Percentiles rank a stretch among this genome's conserved stretches.
Conservation (phyloP, 2,888 invertebrate genomes). For the Brenthis ino region DNA sequence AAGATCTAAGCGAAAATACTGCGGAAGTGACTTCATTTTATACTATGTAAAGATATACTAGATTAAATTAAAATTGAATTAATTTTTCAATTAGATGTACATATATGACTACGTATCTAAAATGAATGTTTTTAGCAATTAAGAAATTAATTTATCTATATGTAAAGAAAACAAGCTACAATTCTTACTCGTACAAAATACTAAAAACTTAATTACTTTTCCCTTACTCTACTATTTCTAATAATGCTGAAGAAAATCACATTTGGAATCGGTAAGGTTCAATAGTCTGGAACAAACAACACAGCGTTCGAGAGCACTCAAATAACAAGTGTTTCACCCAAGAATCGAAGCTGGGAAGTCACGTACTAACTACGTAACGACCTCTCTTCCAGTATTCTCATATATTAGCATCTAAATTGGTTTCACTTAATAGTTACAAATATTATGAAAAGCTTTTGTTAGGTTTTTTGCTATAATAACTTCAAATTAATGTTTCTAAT, state of each 20-base stretch:
- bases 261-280: conserved; percentile 8
- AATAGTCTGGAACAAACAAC: conserved; percentile 35
- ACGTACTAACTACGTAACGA: conserved; percentile 39
- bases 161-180: too few species aligned
- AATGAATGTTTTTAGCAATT: too few species aligned
- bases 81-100: too few species aligned
- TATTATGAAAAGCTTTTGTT: conserved; percentile 22
- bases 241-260: conserved; percentile 8
- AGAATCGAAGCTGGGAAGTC: conserved; percentile 40
- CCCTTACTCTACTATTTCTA: neutral
- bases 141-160: too few species aligned
- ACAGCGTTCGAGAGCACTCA: conserved; percentile 28
- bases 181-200: too few species aligned
- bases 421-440: conserved; percentile 15
- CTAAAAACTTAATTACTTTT: too few species aligned
- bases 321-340: conserved; percentile 31
- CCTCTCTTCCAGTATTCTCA: conserved; percentile 25
- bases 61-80: too few species aligned
- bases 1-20: too few species aligned
- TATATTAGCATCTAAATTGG: conserved; percentile 38
- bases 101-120: too few species aligned
- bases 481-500: too few species aligned
- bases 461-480: neutral
- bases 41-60: too few species aligned
- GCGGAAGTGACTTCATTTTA: too few species aligned